Conservation (phyloP, 37 sponge, comb jelly and placozoan species). For the Mnemiopsis leidyi region DNA sequence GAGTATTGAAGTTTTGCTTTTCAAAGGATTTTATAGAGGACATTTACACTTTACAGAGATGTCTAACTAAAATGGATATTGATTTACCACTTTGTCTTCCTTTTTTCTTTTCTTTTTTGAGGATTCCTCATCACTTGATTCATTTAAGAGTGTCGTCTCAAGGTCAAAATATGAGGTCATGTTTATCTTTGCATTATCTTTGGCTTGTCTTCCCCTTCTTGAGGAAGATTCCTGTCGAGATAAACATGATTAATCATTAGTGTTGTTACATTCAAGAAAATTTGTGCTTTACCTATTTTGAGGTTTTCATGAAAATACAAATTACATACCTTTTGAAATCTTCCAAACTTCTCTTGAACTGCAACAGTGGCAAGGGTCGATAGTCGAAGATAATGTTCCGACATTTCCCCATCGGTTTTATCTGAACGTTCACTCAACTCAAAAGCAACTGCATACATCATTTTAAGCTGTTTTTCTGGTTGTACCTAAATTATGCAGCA, state of each 20-base stretch:
- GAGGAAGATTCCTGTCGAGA: not conserved
- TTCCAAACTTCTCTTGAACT: constrained; percentile 42
- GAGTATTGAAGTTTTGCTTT: no score
- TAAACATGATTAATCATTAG: no score
- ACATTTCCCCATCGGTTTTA: not conserved
- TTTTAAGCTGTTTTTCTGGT: constrained; percentile 25
- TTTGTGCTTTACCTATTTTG: no score
- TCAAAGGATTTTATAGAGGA: no score
- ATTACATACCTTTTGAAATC: not conserved
- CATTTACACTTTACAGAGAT: no score
- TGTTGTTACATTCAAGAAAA: no score
- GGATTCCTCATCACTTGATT: constrained; percentile 12
- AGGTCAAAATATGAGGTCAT: constrained; percentile 9
- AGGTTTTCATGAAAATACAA: no score
- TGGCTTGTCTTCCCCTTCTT: constrained; percentile 10
- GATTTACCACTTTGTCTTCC: constrained; percentile 7
- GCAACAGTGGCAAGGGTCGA: constrained; percentile 23
- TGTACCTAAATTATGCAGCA: not conserved
- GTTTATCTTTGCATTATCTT: constrained; percentile 30
- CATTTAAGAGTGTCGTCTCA: not conserved
- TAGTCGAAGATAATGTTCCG: not conserved
- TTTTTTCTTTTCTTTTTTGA: not conserved
- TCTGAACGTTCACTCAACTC: constrained; percentile 32
- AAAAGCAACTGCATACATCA: constrained; percentile 10
- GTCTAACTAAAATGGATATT: not conserved